Evolutionary conservation across 2,113 vertebrate genomes (phyloP).

Genomic region (Phyllostomus hastatus): DNA sequence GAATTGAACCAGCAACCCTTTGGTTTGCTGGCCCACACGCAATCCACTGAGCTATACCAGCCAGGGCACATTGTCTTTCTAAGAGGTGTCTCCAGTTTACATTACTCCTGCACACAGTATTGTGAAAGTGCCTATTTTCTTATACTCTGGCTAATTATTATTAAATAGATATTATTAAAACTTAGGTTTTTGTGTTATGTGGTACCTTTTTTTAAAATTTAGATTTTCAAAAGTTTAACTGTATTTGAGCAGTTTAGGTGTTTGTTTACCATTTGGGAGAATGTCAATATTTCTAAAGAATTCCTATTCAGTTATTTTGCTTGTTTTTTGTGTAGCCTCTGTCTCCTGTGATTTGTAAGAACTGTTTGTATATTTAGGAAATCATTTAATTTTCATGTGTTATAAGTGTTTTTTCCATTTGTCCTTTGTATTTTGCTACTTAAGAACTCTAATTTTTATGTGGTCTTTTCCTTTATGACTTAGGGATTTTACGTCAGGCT

Average conservation of each 20-base stretch:
- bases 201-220: neutral
- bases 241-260: neutral
- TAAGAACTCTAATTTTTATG: neutral
- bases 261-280: neutral
- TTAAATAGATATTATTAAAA: neutral
- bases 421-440: neutral
- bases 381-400: neutral
- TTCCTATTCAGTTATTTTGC: neutral
- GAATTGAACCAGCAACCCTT: too few species aligned
- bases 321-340: neutral
- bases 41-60: too few species aligned
- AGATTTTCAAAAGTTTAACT: neutral
- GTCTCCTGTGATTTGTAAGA: neutral
- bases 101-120: neutral
- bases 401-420: conserved; percentile 16
- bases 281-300: neutral
- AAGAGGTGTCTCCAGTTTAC: neutral
- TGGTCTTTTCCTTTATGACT: neutral
- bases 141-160: neutral
- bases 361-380: neutral
- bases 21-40: too few species aligned
- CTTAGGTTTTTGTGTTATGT: neutral
- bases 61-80: neutral
- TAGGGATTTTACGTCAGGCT: neutral
- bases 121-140: neutral